A percentile compares a stretch with the other conserved stretches of the same genome.
phyloP scores from a whole-genome alignment of 2,797 vertebrate species.

The Siniperca undulata region DNA sequence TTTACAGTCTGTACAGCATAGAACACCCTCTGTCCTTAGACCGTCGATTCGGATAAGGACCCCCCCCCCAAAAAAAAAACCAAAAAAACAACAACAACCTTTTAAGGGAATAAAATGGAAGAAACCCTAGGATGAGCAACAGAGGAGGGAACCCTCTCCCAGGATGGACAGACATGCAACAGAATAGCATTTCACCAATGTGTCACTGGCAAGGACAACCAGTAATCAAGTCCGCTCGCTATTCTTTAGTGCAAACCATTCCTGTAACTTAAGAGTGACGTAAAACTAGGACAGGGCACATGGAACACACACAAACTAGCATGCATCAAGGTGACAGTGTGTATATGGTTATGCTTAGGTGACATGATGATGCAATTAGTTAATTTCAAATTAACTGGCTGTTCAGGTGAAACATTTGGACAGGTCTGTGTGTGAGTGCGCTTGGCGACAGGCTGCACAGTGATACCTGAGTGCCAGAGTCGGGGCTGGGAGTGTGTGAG shows the following conservation, averaged over 20 bases:
- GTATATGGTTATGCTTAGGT: neutral
- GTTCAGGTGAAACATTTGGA: neutral
- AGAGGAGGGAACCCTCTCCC: no score
- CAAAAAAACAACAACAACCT: no score
- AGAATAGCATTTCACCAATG: constrained; percentile 15
- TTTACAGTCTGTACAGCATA: no score
- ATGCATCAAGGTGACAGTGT: neutral
- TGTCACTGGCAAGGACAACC: constrained; percentile 64
- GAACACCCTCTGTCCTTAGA: no score
- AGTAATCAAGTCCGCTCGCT: constrained; percentile 68
- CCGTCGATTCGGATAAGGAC: no score
- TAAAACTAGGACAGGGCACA: constrained; percentile 66
- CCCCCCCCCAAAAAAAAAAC: no score
- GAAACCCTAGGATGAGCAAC: no score
- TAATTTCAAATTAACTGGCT: constrained; percentile 5
- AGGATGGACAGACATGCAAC: no score
- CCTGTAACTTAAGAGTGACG: constrained; percentile 75
- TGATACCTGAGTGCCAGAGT: constrained; percentile 47
- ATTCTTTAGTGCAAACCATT: constrained; percentile 64
- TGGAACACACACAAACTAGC: constrained; percentile 7
- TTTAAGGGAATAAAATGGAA: no score
- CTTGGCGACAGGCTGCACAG: constrained; percentile 4
- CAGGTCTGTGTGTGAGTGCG: neutral
- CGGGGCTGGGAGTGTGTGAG: constrained; percentile 61
- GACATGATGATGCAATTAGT: neutral